A percentile compares a stretch with the other conserved stretches of the same genome.
phyloP scores from a whole-genome alignment of 2,113 vertebrate genomes.

The Rattus norvegicus region GRCr8 NC_086032.1:42410501-42411000 shows the following conservation, averaged over 20 bases:
- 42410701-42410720: neutral
- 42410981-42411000: neutral
- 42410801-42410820: neutral
- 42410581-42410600: too few relatives aligned
- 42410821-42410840: constrained; percentile 11
- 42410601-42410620: neutral
- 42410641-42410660: neutral
- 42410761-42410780: neutral
- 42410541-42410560: neutral
- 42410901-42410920: neutral
- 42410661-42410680: neutral
- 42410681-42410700: neutral
- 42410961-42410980: neutral
- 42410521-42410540: neutral
- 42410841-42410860: neutral
- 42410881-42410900: neutral
- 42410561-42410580: neutral
- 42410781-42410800: neutral
- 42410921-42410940: neutral
- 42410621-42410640: too few relatives aligned
- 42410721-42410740: neutral
- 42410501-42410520: neutral
- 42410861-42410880: neutral
- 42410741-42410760: neutral
- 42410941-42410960: neutral